Conservation (phyloP, 2,113 vertebrate species). For the Aix galericulata region DNA sequence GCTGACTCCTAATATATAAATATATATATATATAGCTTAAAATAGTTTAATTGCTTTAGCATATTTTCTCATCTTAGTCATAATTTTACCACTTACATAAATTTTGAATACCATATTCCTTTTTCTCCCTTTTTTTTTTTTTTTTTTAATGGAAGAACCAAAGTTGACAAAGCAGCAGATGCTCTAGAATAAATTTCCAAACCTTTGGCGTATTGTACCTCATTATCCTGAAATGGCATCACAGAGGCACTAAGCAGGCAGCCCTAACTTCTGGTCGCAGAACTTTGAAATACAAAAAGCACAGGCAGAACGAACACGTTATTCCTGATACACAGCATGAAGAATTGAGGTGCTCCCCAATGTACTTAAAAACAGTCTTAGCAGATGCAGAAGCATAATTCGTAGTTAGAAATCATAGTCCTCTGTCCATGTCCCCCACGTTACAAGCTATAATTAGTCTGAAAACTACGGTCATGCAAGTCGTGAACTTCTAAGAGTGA, state of each 20-base stretch:
- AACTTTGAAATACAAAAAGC: background rate
- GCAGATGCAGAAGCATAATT: background rate
- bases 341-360: background rate
- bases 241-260: background rate
- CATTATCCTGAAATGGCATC: background rate
- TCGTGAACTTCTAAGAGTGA: background rate
- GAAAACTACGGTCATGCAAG: background rate
- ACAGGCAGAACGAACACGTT: background rate
- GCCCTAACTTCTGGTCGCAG: background rate
- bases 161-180: background rate
- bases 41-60: background rate
- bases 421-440: too few relatives aligned
- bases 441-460: background rate
- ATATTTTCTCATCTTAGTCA: conserved; percentile 5
- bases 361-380: background rate
- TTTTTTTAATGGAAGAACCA: background rate
- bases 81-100: background rate
- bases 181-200: background rate
- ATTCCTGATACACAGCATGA: background rate
- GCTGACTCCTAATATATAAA: background rate
- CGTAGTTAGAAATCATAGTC: background rate
- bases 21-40: background rate
- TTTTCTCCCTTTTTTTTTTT: background rate
- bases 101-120: background rate
- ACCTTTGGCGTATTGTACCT: background rate